phyloP scores from a whole-genome alignment of 2,888 invertebrate genomes.

The Hydrotaea cyrtoneurina region DNA sequence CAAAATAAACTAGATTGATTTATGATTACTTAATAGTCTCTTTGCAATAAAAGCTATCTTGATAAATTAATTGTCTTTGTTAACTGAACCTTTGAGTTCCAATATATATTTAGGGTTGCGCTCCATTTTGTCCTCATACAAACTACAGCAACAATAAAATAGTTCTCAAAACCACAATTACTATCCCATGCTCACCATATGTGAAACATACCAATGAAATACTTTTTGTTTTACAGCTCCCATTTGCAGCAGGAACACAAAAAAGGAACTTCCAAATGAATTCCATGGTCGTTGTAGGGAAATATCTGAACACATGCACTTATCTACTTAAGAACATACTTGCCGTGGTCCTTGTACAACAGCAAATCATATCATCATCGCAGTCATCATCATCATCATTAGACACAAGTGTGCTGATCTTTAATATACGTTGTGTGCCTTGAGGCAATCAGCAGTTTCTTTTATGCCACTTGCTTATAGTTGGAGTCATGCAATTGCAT shows the following conservation, averaged over 20 bases:
- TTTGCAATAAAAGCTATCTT: too few species aligned
- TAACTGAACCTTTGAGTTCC: too few species aligned
- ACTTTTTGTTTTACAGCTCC: not conserved
- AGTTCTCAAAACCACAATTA: not conserved
- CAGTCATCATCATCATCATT: not conserved
- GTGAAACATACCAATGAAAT: not conserved
- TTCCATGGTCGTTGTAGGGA: not conserved
- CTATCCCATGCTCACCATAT: not conserved
- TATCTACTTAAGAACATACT: not conserved
- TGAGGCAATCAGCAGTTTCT: not conserved
- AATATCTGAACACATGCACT: not conserved
- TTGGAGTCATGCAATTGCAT: constrained; percentile 1
- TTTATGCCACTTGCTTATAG: not conserved
- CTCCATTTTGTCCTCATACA: too few species aligned
- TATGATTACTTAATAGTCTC: too few species aligned
- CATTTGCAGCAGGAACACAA: not conserved
- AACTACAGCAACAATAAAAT: too few species aligned
- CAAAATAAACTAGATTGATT: too few species aligned
- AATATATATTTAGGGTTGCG: too few species aligned
- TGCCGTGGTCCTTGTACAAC: not conserved
- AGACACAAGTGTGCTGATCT: not conserved
- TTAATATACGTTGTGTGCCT: not conserved
- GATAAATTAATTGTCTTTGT: too few species aligned
- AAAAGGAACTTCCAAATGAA: too few species aligned
- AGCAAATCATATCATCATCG: not conserved